Base-by-base conservation (phyloP, 2,113 vertebrate species). In the Taxidea taxus region DNA sequence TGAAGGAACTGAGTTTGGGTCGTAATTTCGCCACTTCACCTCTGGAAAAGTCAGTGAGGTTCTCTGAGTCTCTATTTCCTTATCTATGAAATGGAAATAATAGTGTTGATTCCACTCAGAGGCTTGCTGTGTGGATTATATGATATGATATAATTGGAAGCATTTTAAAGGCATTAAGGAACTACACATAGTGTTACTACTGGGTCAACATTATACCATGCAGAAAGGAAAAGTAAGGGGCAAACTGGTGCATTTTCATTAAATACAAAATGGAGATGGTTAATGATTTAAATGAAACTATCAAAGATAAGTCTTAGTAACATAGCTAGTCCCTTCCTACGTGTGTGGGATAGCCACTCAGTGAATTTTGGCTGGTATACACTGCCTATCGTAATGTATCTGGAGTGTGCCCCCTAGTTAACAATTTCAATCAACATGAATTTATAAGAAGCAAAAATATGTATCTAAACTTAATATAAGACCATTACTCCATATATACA, bases 361-460 rank as follows among this genome's bases (percentile, higher is more conserved):
- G 64, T 27, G 72, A 91, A 10, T 83, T 78, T 62, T 11, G 78
- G 31, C 18, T 1, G 27, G 39, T 60, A 47, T 51, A 37, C 42
- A 91, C 37, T 64, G 20, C 18, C 18, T 37, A 12, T 83, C 4
- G 18, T 54, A 62, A 47, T 18, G 77, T 42, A 42, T n/a, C 42
- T 60, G 78, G 83, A 84, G 34, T 85, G 11, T 74, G 72, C 64
- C 29, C 18, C 20, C 31, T 18, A 54, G 23, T 86, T 87, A 89
- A 64, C 66, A 97, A 62, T 96, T 97, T 80, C 49, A 93, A 90
- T 95, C 37, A 87, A 89, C 93, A 72, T 34, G 42, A 87, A 81
- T 96, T 81, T 90, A 91, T 0, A 81, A 64, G 80, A 96, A 92
- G 18, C 42, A 27, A 81, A 94, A 89, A 39, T 83, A 90, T 44